These are phyloP conservation scores for Glossosoma conforme DNA, from an alignment of 1,140 invertebrate species.

Conservation along the genomic window DNA sequence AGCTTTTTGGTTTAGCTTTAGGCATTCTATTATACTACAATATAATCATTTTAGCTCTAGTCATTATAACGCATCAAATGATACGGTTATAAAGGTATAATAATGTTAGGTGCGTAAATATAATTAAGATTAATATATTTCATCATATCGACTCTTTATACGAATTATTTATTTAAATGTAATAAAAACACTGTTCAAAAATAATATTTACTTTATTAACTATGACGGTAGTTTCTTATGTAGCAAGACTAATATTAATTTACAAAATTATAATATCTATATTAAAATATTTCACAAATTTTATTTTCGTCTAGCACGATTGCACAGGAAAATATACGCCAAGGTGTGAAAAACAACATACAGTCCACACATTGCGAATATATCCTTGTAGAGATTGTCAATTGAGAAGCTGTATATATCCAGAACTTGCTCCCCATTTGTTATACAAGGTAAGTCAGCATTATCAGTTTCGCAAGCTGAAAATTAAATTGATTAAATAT, in stretches of 20 bases:
- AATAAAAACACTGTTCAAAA: no score
- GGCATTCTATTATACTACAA: no score
- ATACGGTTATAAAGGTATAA: no score
- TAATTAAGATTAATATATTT: no score
- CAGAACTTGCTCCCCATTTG: constrained; percentile 65
- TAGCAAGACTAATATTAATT: neutral
- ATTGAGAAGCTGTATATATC: constrained; percentile 65
- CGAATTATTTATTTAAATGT: no score
- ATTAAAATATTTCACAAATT: neutral
- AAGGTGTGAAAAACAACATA: constrained; percentile 66
- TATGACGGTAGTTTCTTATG: neutral
- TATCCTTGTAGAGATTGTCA: constrained; percentile 59
- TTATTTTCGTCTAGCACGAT: constrained; percentile 59
- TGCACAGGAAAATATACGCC: constrained; percentile 61
- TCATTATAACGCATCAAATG: no score
- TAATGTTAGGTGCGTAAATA: no score
- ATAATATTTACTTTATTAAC: neutral
- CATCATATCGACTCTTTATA: no score
- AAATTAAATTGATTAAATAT: constrained; percentile 32
- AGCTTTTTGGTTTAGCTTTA: no score
- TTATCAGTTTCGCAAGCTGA: constrained; percentile 59
- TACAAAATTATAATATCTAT: constrained; percentile 5
- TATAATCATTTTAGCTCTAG: no score
- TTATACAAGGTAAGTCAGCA: constrained; percentile 62
- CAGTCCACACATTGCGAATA: constrained; percentile 59